A percentile compares a stretch with the other conserved stretches of the same genome.
Evolutionary conservation across 2,797 vertebrate genomes (phyloP).

Genomic region (Morelia viridis): DNA sequence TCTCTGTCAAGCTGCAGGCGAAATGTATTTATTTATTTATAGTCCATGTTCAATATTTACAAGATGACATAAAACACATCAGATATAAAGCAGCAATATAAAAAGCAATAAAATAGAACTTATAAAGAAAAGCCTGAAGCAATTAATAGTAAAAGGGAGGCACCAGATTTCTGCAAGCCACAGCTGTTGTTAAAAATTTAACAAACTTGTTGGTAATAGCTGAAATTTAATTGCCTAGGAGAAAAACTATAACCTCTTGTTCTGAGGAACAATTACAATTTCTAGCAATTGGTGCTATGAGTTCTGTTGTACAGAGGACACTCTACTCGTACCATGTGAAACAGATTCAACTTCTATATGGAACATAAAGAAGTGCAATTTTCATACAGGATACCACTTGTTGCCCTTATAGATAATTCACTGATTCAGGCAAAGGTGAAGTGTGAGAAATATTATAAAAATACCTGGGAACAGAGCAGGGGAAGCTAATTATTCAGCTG

Average conservation of each 20-base stretch:
- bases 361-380: no score
- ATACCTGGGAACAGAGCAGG: background rate
- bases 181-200: background rate
- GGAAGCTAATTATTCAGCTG: background rate
- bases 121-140: background rate
- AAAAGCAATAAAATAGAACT: background rate
- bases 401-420: background rate
- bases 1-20: background rate
- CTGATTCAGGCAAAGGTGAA: background rate
- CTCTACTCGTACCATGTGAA: no score
- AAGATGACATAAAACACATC: background rate
- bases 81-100: background rate
- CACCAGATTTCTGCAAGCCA: background rate
- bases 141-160: background rate
- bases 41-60: background rate
- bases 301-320: no score
- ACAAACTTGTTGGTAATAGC: background rate
- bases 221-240: background rate
- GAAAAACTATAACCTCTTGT: background rate
- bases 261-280: background rate
- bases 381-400: no score
- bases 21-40: background rate
- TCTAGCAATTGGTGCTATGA: background rate
- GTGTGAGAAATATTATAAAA: background rate
- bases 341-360: no score